A percentile compares a stretch with the other conserved stretches of the same genome.
Evolutionary conservation across 2,888 invertebrate species (phyloP).

Genomic region (Thera britannica): DNA sequence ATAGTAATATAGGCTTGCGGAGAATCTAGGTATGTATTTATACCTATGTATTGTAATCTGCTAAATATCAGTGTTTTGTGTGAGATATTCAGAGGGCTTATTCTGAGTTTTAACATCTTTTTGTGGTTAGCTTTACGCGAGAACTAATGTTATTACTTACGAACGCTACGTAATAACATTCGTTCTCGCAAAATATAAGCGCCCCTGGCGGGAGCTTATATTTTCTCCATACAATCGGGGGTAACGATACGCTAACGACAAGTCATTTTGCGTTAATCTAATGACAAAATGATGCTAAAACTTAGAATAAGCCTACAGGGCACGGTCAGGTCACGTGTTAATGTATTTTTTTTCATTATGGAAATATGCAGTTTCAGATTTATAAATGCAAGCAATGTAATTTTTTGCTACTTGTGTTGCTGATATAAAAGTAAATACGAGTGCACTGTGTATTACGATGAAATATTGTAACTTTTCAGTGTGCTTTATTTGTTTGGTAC

Average conservation of each 20-base stretch:
- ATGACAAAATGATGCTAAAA: no score
- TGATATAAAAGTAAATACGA: not conserved
- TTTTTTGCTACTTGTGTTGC: not conserved
- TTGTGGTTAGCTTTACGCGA: no score
- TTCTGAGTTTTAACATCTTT: no score
- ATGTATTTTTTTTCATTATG: not conserved
- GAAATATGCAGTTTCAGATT: no score
- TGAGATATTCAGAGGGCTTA: not conserved
- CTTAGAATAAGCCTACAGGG: no score
- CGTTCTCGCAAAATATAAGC: no score
- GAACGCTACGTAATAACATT: no score
- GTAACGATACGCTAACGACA: no score
- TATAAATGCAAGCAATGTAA: not conserved
- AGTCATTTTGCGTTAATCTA: no score
- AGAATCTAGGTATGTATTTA: slow-evolving; percentile 6
- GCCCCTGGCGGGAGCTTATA: no score
- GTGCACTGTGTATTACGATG: not conserved
- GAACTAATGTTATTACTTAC: no score
- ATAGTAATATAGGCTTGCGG: slow-evolving; percentile 25
- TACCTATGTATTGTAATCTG: not conserved
- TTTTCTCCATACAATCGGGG: no score
- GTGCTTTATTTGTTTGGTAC: not conserved
- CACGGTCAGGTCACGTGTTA: not conserved
- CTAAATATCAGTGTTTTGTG: not conserved
- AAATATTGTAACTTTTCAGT: not conserved